Evolutionary conservation across 2,888 invertebrate species (phyloP), one percentile per base, ranked within the genome.

Genomic region (Parthenolecanium corni): DNA sequence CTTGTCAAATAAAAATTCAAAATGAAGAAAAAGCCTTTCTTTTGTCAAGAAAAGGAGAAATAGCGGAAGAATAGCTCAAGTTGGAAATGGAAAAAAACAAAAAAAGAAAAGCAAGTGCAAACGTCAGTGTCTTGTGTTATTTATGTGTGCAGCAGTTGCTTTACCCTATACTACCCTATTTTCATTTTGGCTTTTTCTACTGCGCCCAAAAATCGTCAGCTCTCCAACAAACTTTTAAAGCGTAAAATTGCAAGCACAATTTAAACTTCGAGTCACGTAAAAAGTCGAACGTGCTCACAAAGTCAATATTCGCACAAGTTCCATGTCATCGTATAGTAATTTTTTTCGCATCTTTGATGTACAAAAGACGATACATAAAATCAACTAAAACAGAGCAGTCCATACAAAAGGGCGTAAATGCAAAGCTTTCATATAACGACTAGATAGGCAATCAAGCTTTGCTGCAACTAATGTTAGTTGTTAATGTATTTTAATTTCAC

Each of bases 271-370:
- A 44, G 44, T 44, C 44, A 44, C 44, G 44, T 44, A 44, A 16
- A n/a, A n/a, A 16, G n/a, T 18, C 16, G 18, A 44, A n/a, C 16
- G n/a, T n/a, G n/a, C 18, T 18, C 44, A 9, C 18, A 44, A 44
- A 44, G 44, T 44, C 44, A 44, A 44, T 44, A 44, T 44, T 44
- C 44, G 44, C 44, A 31, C 31, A 44, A 44, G 16, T 44, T 44
- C 14, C 18, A 44, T 44, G 44, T 44, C 44, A 44, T 18, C 3
- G 6, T 9, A 38, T 44, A 14, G n/a, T 44, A 16, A n/a, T 44
- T 18, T 18, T 44, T 44, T 44, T 44, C 14, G 3, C 3, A 16
- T 44, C 44, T n/a, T 44, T 44, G 5, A n/a, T 44, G 18, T 5
- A 44, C 4, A 44, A 44, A 3, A 44, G 38, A 38, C 9, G 12